phyloP scores from a whole-genome alignment of 2,888 invertebrate genomes.

The Opisthograptis luteolata region DNA sequence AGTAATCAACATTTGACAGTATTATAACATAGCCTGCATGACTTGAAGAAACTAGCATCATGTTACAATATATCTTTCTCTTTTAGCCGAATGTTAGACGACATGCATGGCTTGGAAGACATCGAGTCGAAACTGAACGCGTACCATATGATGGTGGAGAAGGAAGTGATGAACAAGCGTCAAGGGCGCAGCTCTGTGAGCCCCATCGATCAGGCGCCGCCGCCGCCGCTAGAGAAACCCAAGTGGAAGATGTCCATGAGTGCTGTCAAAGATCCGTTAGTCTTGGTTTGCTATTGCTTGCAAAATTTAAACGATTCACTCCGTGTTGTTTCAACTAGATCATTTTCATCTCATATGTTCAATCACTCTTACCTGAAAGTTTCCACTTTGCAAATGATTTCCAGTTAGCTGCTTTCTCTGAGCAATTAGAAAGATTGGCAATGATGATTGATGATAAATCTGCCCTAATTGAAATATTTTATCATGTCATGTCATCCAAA shows the following conservation, averaged over 20 bases:
- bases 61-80: conserved; percentile 16
- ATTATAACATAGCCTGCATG: no score
- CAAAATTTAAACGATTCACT: background rate
- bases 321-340: background rate
- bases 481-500: no score
- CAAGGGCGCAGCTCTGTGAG: conserved; percentile 74
- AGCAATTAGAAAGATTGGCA: background rate
- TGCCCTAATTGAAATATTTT: no score
- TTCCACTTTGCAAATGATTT: no score
- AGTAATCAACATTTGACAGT: background rate
- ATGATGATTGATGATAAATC: background rate
- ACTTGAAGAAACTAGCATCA: background rate
- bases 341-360: background rate
- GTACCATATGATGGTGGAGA: conserved; percentile 91
- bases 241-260: conserved; percentile 90
- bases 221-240: conserved; percentile 80
- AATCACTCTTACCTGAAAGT: background rate
- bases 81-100: conserved; percentile 83
- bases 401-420: no score
- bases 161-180: conserved; percentile 81
- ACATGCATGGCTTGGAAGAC: conserved; percentile 90
- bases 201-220: conserved; percentile 75
- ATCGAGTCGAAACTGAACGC: conserved; percentile 90
- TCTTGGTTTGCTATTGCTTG: conserved; percentile 26
- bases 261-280: conserved; percentile 81